Evolutionary conservation across 30 jellyfish, hydroid and myxozoan genomes (phyloP).

Genomic region (Mastigias papua): DNA sequence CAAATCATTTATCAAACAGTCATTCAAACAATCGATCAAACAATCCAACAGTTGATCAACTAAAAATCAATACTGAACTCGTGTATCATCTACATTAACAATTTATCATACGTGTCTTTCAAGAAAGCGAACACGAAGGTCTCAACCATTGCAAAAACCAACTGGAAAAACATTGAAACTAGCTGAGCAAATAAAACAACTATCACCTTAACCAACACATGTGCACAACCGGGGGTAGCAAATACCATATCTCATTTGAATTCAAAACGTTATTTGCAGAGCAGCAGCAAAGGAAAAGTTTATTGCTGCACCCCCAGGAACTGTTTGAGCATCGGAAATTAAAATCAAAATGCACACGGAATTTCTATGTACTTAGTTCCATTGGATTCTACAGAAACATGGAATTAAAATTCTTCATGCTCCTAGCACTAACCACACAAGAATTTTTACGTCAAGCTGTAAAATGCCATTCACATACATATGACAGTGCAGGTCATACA

Average conservation of each 20-base stretch:
- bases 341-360: background rate
- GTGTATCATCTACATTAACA: background rate
- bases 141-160: background rate
- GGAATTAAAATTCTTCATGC: background rate
- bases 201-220: background rate
- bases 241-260: background rate
- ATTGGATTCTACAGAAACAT: background rate
- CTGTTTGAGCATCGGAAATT: background rate
- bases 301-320: background rate
- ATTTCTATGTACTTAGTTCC: background rate
- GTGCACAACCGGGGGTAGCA: background rate
- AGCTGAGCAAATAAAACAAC: constrained; percentile 6
- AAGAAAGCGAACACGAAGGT: background rate
- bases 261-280: background rate
- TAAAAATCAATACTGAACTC: too few relatives aligned
- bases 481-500: constrained; percentile 50
- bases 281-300: background rate
- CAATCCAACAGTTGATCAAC: background rate
- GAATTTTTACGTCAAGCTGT: background rate
- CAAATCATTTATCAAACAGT: background rate
- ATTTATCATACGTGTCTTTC: constrained; percentile 3
- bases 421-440: background rate
- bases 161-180: background rate
- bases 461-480: constrained; percentile 20
- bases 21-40: background rate